Percentiles rank a stretch among this genome's conserved stretches.
Evolutionary conservation across 2,797 vertebrate species (phyloP).

Genomic region (Toxotes lorentzi): DNA sequence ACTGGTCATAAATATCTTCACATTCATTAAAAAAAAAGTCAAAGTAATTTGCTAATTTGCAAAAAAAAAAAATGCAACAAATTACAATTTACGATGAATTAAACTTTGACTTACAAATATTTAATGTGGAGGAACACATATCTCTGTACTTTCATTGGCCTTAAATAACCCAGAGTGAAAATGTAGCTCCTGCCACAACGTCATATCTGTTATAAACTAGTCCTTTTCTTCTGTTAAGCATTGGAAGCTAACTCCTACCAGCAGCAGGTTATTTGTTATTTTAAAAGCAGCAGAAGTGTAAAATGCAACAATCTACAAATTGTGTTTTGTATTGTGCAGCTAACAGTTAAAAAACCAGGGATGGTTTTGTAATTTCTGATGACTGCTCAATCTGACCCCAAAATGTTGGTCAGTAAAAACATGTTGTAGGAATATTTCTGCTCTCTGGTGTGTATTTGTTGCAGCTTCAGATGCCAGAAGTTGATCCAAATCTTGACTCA

Average conservation of each 20-base stretch:
- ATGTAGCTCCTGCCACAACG: no score
- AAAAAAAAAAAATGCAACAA: no score
- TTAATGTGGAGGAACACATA: no score
- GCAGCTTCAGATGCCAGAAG: slow-evolving; percentile 41
- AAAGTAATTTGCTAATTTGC: not conserved
- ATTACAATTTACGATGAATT: no score
- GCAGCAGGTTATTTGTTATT: no score
- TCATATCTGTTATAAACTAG: no score
- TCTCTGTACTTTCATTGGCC: no score
- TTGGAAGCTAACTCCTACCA: slow-evolving; percentile 9
- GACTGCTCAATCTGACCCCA: slow-evolving; percentile 1
- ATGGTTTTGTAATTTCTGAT: slow-evolving; percentile 7
- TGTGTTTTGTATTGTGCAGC: not conserved
- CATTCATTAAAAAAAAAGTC: not conserved
- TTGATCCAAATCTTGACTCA: slow-evolving; percentile 45
- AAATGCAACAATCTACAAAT: not conserved
- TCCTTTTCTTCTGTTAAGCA: not conserved
- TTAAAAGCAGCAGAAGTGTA: not conserved
- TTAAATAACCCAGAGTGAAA: no score
- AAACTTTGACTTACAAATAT: no score
- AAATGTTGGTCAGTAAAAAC: slow-evolving; percentile 23
- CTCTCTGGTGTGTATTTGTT: slow-evolving; percentile 29
- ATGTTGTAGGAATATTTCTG: slow-evolving; percentile 5
- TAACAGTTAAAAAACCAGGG: not conserved
- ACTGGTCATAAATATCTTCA: not conserved